Conservation (phyloP, 2,113 vertebrate species). For the Leptocoma aspasia region DNA sequence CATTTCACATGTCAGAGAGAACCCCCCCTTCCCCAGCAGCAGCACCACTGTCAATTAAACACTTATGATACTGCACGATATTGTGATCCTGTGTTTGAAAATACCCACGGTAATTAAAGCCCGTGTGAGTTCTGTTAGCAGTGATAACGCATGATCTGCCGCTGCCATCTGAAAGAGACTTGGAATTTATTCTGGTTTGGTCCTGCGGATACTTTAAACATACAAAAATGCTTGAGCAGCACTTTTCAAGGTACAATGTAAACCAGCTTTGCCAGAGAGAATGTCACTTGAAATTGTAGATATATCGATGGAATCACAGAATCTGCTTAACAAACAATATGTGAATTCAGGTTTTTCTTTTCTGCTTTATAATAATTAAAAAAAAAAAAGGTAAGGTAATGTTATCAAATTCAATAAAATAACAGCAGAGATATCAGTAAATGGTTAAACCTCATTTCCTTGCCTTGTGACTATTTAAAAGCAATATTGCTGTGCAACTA, state of each 20-base stretch:
- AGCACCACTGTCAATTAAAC: background rate
- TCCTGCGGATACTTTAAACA: slow-evolving; percentile 22
- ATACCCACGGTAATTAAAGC: background rate
- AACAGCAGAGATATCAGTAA: slow-evolving; percentile 33
- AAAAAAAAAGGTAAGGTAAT: background rate
- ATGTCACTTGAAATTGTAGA: slow-evolving; percentile 40
- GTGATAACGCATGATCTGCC: background rate
- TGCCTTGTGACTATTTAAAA: slow-evolving; percentile 64
- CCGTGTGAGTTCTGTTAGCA: background rate
- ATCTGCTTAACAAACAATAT: slow-evolving; percentile 46
- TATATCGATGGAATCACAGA: slow-evolving; percentile 23
- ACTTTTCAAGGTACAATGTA: slow-evolving; percentile 29
- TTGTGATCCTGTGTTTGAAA: background rate
- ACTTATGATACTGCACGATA: background rate
- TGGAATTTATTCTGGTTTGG: background rate
- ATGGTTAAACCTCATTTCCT: slow-evolving; percentile 58
- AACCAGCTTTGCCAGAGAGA: slow-evolving; percentile 63
- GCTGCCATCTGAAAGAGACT: background rate
- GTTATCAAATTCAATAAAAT: slow-evolving; percentile 8
- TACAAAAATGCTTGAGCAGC: slow-evolving; percentile 17
- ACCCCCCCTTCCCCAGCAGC: accelerated
- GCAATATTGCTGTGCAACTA: slow-evolving; percentile 51
- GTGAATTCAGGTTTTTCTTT: slow-evolving; percentile 27
- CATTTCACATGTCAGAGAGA: background rate
- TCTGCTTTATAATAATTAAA: background rate